Evolutionary conservation across 2,888 invertebrate genomes (phyloP), one percentile per base, ranked within the genome.

Genomic region (Metellina segmentata): DNA sequence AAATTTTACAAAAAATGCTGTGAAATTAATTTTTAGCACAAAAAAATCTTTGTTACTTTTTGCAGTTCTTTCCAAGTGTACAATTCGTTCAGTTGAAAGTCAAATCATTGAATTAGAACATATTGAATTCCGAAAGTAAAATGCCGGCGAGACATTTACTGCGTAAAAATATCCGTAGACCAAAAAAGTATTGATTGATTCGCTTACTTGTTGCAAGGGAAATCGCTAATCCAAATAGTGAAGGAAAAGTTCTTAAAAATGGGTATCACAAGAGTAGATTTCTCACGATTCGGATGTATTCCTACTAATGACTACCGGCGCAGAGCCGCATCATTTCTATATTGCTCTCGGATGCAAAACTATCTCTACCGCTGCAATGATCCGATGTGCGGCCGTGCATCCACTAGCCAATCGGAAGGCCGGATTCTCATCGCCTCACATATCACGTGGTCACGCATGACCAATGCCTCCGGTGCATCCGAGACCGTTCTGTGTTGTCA

Each of bases 311-410:
- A 85, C 86, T 81, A 72, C 91, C 91, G 87, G 87, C 78, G 51
- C 48, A 34, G 7, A 13, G 48, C 91, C 82, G 88, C 91, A 92
- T 92, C 89, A 85, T 89, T 85, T 85, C 79, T 88, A 85, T 81
- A 53, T 79, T 81, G 48, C 78, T 53, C 72, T 72, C 69, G 75
- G 89, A 89, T 88, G 81, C 85, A 79, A 92, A 92, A 89, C 88
- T 85, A 89, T 89, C 91, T 89, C 20, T 92, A 85, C 91, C 88
- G 91, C 91, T 89, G 87, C 88, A 88, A 92, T 89, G 91, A 85
- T 92, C 88, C 88, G 91, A 92, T 81, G 81, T 89, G 75, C 85
- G 87, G 83, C 82, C 87, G 87, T 75, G 53, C 9, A 7, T 9
- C 16, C 34, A 34, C 0, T 70, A 83, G 79, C 91, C 91, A 91